Percentiles rank a stretch among this genome's conserved stretches.
phyloP scores from a whole-genome alignment of 2,888 invertebrate species.

The Pristionchus fissidentatus region DNA sequence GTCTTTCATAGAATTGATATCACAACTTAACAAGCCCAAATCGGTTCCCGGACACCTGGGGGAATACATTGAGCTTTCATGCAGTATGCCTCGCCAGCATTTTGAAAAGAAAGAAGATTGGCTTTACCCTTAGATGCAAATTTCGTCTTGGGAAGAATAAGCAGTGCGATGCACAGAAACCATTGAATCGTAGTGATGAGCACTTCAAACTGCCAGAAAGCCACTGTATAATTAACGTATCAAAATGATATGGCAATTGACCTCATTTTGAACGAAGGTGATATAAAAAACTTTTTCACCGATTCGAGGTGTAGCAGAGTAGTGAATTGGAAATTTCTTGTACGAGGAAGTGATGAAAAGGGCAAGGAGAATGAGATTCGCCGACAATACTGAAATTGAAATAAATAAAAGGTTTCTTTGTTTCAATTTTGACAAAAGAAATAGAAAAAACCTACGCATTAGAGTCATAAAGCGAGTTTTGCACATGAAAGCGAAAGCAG shows the following conservation, averaged over 20 bases:
- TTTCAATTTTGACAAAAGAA: background rate
- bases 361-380: background rate
- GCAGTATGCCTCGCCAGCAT: background rate
- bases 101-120: background rate
- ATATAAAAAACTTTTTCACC: background rate
- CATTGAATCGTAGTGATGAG: background rate
- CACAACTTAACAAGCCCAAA: background rate
- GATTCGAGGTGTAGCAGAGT: background rate
- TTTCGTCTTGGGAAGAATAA: background rate
- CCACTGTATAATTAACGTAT: background rate
- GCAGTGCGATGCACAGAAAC: background rate
- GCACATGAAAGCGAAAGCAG: background rate
- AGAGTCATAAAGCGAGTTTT: background rate
- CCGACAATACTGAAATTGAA: background rate
- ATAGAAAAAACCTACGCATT: background rate
- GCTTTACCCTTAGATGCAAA: background rate
- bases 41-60: background rate
- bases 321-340: slow-evolving; percentile 4
- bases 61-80: background rate
- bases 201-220: slow-evolving; percentile 33
- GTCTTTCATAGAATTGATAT: no score
- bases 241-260: background rate
- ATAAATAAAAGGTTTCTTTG: no score
- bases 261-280: background rate
- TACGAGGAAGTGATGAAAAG: slow-evolving; percentile 7